Evolutionary conservation across 2,113 vertebrate genomes (phyloP).

Genomic region (Elaphurus davidianus): DNA sequence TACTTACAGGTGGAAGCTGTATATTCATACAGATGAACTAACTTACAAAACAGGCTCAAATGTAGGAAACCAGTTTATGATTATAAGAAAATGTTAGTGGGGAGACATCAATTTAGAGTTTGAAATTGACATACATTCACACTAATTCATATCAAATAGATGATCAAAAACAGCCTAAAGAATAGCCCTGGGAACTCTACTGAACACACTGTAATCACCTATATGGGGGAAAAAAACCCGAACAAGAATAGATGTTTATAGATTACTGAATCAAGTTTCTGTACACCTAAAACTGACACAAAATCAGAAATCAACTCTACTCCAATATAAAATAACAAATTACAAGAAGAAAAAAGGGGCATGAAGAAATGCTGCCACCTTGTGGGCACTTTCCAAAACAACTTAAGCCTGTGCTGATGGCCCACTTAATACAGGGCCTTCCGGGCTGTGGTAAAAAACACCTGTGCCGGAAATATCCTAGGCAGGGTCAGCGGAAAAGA

Average conservation of each 20-base stretch:
- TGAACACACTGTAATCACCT: neutral
- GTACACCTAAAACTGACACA: neutral
- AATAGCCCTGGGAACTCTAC: neutral
- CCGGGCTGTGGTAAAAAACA: neutral
- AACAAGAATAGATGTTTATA: neutral
- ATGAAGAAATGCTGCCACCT: neutral
- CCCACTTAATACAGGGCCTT: neutral
- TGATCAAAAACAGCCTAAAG: neutral
- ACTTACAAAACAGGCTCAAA: neutral
- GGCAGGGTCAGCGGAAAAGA: fast-evolving
- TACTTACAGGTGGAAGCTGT: neutral
- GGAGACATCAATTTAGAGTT: neutral
- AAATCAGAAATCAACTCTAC: neutral
- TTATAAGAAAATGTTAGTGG: neutral
- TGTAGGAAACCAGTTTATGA: neutral
- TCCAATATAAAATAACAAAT: neutral
- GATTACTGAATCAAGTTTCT: neutral
- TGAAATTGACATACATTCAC: neutral
- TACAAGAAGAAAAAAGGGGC: neutral
- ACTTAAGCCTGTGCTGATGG: neutral
- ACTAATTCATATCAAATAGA: neutral
- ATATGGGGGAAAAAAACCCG: neutral
- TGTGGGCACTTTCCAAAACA: neutral
- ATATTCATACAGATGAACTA: neutral
- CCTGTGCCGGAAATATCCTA: neutral